phyloP scores from a whole-genome alignment of 2,113 vertebrate genomes.

The Entosphenus tridentatus region DNA sequence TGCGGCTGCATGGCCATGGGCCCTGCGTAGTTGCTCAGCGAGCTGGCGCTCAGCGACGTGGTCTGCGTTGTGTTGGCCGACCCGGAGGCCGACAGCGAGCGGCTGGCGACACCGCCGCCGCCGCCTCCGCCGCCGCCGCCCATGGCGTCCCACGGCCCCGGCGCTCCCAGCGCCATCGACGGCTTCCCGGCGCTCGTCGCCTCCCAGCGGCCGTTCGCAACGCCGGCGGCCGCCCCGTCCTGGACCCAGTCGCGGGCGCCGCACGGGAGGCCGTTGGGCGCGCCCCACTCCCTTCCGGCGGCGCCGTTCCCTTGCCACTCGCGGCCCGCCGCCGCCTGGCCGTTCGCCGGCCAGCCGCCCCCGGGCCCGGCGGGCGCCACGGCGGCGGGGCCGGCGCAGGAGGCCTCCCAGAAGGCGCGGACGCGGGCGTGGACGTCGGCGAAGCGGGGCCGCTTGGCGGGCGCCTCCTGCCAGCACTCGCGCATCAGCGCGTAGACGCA shows the following conservation, averaged over 20 bases:
- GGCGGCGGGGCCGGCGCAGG: not conserved
- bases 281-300: not conserved
- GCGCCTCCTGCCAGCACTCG: slow-evolving; percentile 93
- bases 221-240: not conserved
- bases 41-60: slow-evolving; percentile 85
- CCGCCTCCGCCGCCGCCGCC: slow-evolving; percentile 33
- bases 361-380: not conserved
- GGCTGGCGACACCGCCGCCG: slow-evolving; percentile 19
- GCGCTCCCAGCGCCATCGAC: slow-evolving; percentile 9
- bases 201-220: not conserved
- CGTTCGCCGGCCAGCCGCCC: not conserved
- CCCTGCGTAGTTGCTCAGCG: slow-evolving; percentile 43
- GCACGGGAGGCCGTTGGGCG: not conserved
- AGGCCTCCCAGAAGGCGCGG: not conserved
- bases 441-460: slow-evolving; percentile 53
- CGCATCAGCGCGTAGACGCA: slow-evolving; percentile 82
- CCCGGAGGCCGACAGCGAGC: slow-evolving; percentile 76
- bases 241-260: not conserved
- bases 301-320: not conserved
- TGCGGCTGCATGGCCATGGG: not conserved
- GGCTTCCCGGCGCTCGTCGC: not conserved
- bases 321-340: not conserved
- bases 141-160: slow-evolving; percentile 78
- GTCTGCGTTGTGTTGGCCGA: slow-evolving; percentile 95
- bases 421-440: slow-evolving; percentile 57